A percentile compares a stretch with the other conserved stretches of the same genome.
Evolutionary conservation across 2,113 vertebrate genomes (phyloP).

Genomic region (Poecile atricapillus): DNA sequence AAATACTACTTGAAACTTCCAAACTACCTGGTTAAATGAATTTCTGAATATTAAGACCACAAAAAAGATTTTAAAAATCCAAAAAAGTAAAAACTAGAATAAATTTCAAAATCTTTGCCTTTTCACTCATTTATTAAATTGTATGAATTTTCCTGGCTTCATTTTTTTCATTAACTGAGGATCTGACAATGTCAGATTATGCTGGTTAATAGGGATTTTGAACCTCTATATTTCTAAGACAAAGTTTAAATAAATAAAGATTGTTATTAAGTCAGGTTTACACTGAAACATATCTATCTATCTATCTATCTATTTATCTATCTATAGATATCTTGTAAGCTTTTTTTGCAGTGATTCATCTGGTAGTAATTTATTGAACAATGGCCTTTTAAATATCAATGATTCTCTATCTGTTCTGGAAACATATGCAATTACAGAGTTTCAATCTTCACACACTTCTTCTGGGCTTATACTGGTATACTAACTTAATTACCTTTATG

Average conservation of each 20-base stretch:
- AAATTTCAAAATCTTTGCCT: not conserved
- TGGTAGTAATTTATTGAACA: slow-evolving; percentile 38
- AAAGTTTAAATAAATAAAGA: slow-evolving; percentile 13
- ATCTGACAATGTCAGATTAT: not conserved
- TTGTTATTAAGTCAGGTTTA: not conserved
- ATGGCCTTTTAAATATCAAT: not conserved
- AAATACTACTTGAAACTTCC: not conserved
- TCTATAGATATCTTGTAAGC: not conserved
- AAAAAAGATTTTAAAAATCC: not conserved
- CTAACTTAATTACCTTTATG: slow-evolving; percentile 17
- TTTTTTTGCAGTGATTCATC: not conserved
- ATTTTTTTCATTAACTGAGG: not conserved
- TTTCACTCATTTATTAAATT: not conserved
- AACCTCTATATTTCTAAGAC: not conserved
- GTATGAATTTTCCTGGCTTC: not conserved
- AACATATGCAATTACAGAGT: slow-evolving; percentile 54
- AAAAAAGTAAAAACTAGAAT: not conserved
- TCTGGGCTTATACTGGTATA: not conserved
- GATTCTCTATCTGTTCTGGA: slow-evolving; percentile 39
- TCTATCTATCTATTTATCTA: not conserved
- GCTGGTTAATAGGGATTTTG: not conserved
- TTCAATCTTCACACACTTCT: slow-evolving; percentile 31
- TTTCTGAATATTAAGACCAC: not conserved
- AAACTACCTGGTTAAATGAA: not conserved
- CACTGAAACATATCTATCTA: not conserved